A percentile compares a stretch with the other conserved stretches of the same genome.
These are phyloP conservation scores for Taxidea taxus DNA, from an alignment of 2,113 vertebrate species.

Conservation along the genomic window DNA sequence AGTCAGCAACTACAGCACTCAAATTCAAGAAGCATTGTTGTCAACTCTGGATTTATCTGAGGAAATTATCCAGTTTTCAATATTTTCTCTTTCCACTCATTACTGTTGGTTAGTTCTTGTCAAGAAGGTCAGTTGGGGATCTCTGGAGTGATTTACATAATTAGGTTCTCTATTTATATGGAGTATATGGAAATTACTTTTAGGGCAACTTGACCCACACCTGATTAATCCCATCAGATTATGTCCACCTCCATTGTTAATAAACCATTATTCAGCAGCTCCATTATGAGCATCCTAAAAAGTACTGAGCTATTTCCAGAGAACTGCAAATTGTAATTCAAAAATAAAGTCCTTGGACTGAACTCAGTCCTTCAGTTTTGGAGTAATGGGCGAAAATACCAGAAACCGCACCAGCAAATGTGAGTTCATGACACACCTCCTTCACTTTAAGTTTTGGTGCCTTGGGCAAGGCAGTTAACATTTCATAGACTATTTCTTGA, in stretches of 20 bases:
- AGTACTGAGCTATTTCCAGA: not conserved
- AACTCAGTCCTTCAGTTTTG: not conserved
- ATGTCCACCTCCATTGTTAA: not conserved
- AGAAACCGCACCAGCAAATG: not conserved
- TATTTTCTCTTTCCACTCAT: not conserved
- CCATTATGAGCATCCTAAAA: not conserved
- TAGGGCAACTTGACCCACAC: not conserved
- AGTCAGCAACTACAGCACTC: not conserved
- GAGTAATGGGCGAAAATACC: not conserved
- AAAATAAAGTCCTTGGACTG: not conserved
- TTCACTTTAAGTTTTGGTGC: not conserved
- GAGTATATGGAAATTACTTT: slow-evolving; percentile 14
- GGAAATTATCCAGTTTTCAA: not conserved
- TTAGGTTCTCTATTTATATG: not conserved
- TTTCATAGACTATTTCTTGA: not conserved
- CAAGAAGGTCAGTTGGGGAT: not conserved
- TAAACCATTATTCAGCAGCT: not conserved
- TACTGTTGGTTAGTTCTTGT: not conserved
- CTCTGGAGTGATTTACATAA: not conserved
- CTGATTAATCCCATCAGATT: not conserved
- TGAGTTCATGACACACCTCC: not conserved
- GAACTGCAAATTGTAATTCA: not conserved
- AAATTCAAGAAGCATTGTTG: not conserved
- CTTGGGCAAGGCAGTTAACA: not conserved
- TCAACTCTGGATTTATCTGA: not conserved